phyloP scores from a whole-genome alignment of 2,888 invertebrate genomes.

The Eledona agricola region DNA sequence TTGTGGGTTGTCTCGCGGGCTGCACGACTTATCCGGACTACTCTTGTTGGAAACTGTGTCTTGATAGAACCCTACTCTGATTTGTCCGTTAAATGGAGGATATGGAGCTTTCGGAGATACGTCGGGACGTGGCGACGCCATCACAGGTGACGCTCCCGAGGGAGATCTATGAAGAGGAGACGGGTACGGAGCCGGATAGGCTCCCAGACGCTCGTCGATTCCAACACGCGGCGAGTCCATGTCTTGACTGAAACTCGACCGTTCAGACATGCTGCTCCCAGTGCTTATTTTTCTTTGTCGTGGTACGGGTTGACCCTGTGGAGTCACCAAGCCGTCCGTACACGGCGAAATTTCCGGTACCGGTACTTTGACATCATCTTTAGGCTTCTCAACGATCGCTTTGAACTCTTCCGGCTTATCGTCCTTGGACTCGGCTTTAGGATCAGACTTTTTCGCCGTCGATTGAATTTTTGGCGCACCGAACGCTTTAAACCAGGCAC shows the following conservation, averaged over 20 bases:
- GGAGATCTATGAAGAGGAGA: slow-evolving; percentile 78
- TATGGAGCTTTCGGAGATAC: slow-evolving; percentile 72
- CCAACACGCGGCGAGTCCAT: slow-evolving; percentile 76
- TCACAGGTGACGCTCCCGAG: slow-evolving; percentile 69
- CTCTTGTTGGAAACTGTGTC: slow-evolving; percentile 85
- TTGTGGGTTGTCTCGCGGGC: slow-evolving; percentile 76
- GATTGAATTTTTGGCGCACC: slow-evolving; percentile 80
- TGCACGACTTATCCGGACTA: slow-evolving; percentile 85
- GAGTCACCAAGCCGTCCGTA: slow-evolving; percentile 60
- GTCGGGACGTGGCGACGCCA: slow-evolving; percentile 78
- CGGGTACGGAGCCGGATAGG: slow-evolving; percentile 76
- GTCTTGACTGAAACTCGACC: slow-evolving; percentile 81
- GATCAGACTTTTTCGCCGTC: slow-evolving; percentile 70
- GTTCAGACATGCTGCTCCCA: slow-evolving; percentile 81
- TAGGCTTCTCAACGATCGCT: slow-evolving; percentile 57
- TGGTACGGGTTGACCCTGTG: slow-evolving; percentile 56
- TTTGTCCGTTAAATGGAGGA: slow-evolving; percentile 81
- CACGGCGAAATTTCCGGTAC: slow-evolving; percentile 54
- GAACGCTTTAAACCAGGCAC: slow-evolving; percentile 93
- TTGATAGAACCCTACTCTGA: slow-evolving; percentile 89
- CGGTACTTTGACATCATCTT: slow-evolving; percentile 47
- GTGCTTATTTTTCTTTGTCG: slow-evolving; percentile 79
- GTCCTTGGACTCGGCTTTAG: slow-evolving; percentile 60
- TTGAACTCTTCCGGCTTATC: slow-evolving; percentile 60
- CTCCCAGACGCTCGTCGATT: slow-evolving; percentile 68